Evolutionary conservation across 2,797 vertebrate genomes (phyloP), one percentile per base, ranked within the genome.

Genomic region (Neosalanx taihuensis): DNA sequence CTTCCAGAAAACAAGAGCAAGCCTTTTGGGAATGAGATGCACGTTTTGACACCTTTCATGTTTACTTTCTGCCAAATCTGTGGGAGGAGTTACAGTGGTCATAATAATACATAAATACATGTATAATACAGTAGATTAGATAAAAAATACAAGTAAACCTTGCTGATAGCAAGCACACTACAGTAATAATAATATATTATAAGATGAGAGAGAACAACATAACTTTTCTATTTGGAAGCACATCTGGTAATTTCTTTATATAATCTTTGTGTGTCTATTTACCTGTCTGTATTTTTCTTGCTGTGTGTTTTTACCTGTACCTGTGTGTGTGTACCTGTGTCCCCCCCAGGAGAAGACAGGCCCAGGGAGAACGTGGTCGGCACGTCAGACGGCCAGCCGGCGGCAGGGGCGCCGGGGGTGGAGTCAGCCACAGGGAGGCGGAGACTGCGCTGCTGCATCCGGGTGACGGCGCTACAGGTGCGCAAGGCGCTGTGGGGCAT

Each of bases 401-500:
- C 90, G 12, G 83, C 83, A 0, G 91, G 89, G 29, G 79, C 83
- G 0, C 61, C 75, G 67, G 89, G 83, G 71, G 69, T 70, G 1
- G 96, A 97, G 85, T 79, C 93, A 0, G 5, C 86, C 23, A 84
- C 89, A 73, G 82, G 49, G 84, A 89, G 77, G 64, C 90, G 93
- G 72, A 81, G 79, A 26, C 88, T 85, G 72, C 91, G 79, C 72
- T 94, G 90, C 83, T 95, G 92, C 87, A 88, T 95, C 88, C 86
- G 89, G 60, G 92, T 95, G 66, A 95, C 95, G 0, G 77, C 88
- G 10, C 81, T 89, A 0, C 94, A 94, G 82, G 92, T 96, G 79
- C 92, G 76, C 81, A 95, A 94, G 89, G 91, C 93, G 57, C 90
- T 95, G 82, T 98, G 96, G 95, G 96, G 97, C 2, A 90, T 96